A percentile compares a stretch with the other conserved stretches of the same genome.
phyloP scores from a whole-genome alignment of 2,888 invertebrate species.

The Nezara viridula region DNA sequence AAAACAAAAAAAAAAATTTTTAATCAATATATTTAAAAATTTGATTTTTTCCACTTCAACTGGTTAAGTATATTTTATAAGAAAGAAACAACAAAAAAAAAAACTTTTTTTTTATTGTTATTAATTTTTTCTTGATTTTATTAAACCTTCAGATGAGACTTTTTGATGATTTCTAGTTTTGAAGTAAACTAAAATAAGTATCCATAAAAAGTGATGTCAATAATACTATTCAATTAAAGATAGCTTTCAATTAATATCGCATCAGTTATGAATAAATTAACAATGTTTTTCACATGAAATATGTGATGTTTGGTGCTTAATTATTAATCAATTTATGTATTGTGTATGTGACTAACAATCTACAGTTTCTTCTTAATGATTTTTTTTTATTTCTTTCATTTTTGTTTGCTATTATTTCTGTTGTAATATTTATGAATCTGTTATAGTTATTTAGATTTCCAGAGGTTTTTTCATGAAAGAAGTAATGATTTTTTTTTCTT shows the following conservation, averaged over 20 bases:
- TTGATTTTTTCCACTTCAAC: too few species aligned
- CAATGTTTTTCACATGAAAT: neutral
- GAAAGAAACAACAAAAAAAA: too few species aligned
- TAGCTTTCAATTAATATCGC: neutral
- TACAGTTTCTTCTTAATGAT: neutral
- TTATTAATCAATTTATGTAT: neutral
- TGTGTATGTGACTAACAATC: neutral
- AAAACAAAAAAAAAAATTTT: too few species aligned
- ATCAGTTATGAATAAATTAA: neutral
- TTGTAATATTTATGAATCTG: neutral
- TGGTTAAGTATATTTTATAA: neutral
- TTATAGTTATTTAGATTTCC: neutral
- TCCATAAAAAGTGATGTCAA: neutral
- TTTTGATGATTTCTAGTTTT: neutral
- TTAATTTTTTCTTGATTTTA: neutral
- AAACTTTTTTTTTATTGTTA: neutral
- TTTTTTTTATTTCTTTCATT: neutral
- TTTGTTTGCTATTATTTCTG: neutral
- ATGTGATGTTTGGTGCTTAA: neutral
- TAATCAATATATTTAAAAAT: too few species aligned
- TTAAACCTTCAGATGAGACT: neutral
- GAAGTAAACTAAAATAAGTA: neutral
- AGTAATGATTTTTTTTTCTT: neutral
- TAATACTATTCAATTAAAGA: neutral
- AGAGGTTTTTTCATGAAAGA: conserved; percentile 18